Percentiles rank a stretch among this genome's conserved stretches.
These are phyloP conservation scores for Pammene aurita DNA, from an alignment of 2,888 invertebrate genomes.

Conservation along the genomic window DNA sequence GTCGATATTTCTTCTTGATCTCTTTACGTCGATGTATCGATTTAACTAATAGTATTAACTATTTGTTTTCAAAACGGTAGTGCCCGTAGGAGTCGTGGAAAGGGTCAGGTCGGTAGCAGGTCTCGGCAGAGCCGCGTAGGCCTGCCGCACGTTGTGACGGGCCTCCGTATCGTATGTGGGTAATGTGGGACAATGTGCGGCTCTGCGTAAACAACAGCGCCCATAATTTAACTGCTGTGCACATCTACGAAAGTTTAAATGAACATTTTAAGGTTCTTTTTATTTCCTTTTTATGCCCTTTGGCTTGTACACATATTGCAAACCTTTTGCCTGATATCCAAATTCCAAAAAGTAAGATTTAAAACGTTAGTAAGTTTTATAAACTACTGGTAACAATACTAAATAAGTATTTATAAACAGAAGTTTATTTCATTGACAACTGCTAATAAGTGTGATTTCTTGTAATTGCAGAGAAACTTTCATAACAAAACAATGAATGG, in stretches of 20 bases:
- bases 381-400: not conserved
- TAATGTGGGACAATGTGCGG: slow-evolving; percentile 31
- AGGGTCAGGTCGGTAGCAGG: not conserved
- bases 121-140: not conserved
- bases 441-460: not conserved
- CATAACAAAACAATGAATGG: slow-evolving; percentile 5
- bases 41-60: slow-evolving; percentile 32
- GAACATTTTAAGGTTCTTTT: not conserved
- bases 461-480: slow-evolving; percentile 7
- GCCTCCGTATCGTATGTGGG: slow-evolving; percentile 15
- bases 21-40: slow-evolving; percentile 35
- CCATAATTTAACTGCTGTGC: slow-evolving; percentile 4
- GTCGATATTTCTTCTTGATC: slow-evolving; percentile 56
- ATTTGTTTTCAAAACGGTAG: not conserved
- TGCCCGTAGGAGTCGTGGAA: not conserved
- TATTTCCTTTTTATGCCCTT: too few species aligned
- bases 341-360: not conserved
- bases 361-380: not conserved
- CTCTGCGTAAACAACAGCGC: slow-evolving; percentile 31
- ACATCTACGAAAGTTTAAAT: not conserved
- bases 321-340: not conserved
- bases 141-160: slow-evolving; percentile 8
- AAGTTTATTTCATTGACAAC: not conserved
- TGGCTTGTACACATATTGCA: too few species aligned
- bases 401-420: not conserved